Conservation (phyloP, 2,797 vertebrate species). For the Paguma larvata region DNA sequence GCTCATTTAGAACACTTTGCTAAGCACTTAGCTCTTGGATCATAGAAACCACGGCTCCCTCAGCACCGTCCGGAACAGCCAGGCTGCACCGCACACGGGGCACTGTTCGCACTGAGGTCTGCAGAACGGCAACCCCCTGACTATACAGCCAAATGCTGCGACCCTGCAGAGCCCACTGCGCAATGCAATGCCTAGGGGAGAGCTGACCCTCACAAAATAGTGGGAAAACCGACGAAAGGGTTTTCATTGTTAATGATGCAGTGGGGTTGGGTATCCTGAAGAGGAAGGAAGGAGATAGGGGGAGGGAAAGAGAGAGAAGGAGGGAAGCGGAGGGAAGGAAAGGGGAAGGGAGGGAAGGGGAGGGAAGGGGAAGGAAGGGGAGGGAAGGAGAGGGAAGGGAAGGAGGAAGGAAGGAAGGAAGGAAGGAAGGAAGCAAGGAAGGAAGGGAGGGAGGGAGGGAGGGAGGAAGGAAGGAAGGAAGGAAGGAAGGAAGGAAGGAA, state of each 20-base stretch:
- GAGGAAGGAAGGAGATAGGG: background rate
- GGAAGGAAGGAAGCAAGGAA: too few relatives aligned
- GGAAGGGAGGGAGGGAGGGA: too few relatives aligned
- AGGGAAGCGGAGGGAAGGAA: too few relatives aligned
- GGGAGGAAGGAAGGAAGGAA: too few relatives aligned
- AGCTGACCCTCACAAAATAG: background rate
- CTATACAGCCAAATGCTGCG: background rate
- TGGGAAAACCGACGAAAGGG: background rate
- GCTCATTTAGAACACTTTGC: background rate
- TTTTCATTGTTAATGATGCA: background rate
- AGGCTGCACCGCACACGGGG: rapidly evolving
- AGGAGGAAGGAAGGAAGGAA: background rate
- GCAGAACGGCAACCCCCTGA: background rate
- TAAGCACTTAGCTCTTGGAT: background rate
- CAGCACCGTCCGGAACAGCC: background rate
- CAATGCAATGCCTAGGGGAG: background rate
- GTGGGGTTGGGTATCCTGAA: background rate
- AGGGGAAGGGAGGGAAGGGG: background rate
- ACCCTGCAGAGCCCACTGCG: rapidly evolving
- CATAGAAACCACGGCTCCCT: background rate
- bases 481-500: background rate
- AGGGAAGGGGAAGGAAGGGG: background rate
- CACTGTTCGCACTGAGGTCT: rapidly evolving
- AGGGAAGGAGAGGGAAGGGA: background rate
- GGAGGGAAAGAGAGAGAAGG: too few relatives aligned